These are phyloP conservation scores for Coilia nasus DNA, from an alignment of 2,797 vertebrate species.

Conservation along the genomic window DNA sequence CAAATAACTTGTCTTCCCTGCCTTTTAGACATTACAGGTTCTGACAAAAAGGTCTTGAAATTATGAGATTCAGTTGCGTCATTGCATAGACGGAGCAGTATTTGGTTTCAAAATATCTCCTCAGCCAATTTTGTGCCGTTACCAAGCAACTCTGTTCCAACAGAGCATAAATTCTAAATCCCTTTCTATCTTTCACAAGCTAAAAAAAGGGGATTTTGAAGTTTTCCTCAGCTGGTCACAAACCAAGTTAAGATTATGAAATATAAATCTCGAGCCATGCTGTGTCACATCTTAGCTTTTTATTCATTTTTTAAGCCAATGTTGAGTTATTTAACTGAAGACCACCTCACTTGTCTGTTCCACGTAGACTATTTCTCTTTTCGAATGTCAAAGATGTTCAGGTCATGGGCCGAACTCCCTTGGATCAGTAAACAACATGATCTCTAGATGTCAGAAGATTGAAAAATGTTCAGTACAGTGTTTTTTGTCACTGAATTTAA, in stretches of 20 bases:
- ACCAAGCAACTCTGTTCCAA: constrained; percentile 61
- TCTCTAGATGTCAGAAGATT: neutral
- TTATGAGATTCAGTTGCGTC: constrained; percentile 41
- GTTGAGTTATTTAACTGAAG: neutral
- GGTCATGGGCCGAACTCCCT: neutral
- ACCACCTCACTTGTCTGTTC: constrained; percentile 17
- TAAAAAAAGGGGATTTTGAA: constrained; percentile 33
- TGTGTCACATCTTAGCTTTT: constrained; percentile 15
- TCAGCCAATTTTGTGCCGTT: constrained; percentile 56
- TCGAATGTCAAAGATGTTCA: neutral
- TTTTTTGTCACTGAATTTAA: neutral
- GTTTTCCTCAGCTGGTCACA: constrained; percentile 19
- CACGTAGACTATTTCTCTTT: neutral
- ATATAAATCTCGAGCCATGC: neutral
- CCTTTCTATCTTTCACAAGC: constrained; percentile 57
- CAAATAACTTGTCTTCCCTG: constrained; percentile 36
- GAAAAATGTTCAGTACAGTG: neutral
- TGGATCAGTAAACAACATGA: neutral
- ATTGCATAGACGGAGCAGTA: constrained; percentile 44
- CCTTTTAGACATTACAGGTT: neutral
- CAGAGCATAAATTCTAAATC: constrained; percentile 59
- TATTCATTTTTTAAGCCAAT: neutral
- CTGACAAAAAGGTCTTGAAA: constrained; percentile 27
- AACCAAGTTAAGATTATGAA: neutral
- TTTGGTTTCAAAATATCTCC: constrained; percentile 68